Evolutionary conservation across 92 coral and sea anemone species (phyloP), one percentile per base, ranked within the genome.

Genomic region (Montipora capitata): DNA sequence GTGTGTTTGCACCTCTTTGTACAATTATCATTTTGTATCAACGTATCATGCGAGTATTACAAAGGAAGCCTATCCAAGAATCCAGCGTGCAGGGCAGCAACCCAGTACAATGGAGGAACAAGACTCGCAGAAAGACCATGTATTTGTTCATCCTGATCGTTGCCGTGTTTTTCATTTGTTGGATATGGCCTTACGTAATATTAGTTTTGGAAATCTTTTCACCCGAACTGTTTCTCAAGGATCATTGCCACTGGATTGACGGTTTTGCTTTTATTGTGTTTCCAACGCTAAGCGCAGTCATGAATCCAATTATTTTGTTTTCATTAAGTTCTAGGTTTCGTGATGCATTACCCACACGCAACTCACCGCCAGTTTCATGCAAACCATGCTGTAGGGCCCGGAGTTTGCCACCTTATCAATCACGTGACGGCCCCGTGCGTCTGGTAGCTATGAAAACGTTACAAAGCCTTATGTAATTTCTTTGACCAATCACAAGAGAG

Each of bases 241-340:
- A 45, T n/a, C 41, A 18, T 17, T 72, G 77, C 77, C 17, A 8
- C 58, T 16, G 18, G 11, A 43, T n/a, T 15, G 0, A 7, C 15
- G 77, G 59, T 5, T 72, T 72, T 72, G 45, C 52, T 43, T 16
- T 7, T 44, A 20, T 10, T 51, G 17, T 74, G 15, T 74, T 74
- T 3, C 79, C 64, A 27, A 3, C 27, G 6, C 20, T 74, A 1
- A 52, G 20, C 43, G 11, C 65, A 49, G 79, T 39, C 18, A 35
- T 74, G 12, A 74, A 74, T 12, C 79, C 79, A 13, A 18, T 20
- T 9, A 74, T 74, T 48, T 27, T 74, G 27, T 74, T 74, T 74
- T 20, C 42, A 16, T 74, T 35, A 7, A 9, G 63, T 13, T 48
- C 64, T 3, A 48, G 27, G 17, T 74, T 74, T 74, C 79, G 79